These are phyloP conservation scores for Atta texana DNA, from an alignment of 1,140 invertebrate species.

Conservation along the genomic window DNA sequence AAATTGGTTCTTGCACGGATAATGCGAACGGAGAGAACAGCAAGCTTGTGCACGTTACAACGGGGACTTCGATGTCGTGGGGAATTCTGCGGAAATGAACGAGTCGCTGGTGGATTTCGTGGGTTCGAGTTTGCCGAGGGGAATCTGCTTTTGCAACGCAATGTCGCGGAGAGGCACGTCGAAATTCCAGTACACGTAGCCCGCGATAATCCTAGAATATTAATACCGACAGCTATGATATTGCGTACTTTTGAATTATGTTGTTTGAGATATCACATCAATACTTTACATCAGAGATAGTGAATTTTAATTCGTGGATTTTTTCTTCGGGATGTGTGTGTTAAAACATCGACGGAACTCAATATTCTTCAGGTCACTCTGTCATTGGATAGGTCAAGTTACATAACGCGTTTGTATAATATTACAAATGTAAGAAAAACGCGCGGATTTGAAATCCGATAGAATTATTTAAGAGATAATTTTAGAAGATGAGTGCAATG, in stretches of 20 bases:
- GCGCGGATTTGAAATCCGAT: background rate
- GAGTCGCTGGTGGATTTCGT: slow-evolving; percentile 59
- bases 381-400: slow-evolving; percentile 1
- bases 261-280: slow-evolving; percentile 35
- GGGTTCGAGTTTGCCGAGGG: slow-evolving; percentile 55
- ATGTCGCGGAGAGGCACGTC: slow-evolving; percentile 62
- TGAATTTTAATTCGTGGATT: slow-evolving; percentile 30
- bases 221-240: slow-evolving; percentile 39
- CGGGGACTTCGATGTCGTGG: slow-evolving; percentile 52
- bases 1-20: slow-evolving; percentile 76
- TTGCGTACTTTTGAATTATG: slow-evolving; percentile 50
- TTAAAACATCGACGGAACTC: background rate
- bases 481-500: background rate
- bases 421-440: background rate
- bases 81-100: slow-evolving; percentile 59
- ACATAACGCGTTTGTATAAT: slow-evolving; percentile 1
- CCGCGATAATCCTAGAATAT: slow-evolving; percentile 49
- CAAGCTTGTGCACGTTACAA: slow-evolving; percentile 51
- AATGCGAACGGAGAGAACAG: slow-evolving; percentile 63
- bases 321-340: background rate
- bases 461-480: background rate
- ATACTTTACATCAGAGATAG: background rate
- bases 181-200: slow-evolving; percentile 64
- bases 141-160: slow-evolving; percentile 55
- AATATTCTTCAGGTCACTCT: slow-evolving; percentile 15